phyloP scores from a whole-genome alignment of 2,797 vertebrate genomes.

The Mionectes olivaceus region DNA sequence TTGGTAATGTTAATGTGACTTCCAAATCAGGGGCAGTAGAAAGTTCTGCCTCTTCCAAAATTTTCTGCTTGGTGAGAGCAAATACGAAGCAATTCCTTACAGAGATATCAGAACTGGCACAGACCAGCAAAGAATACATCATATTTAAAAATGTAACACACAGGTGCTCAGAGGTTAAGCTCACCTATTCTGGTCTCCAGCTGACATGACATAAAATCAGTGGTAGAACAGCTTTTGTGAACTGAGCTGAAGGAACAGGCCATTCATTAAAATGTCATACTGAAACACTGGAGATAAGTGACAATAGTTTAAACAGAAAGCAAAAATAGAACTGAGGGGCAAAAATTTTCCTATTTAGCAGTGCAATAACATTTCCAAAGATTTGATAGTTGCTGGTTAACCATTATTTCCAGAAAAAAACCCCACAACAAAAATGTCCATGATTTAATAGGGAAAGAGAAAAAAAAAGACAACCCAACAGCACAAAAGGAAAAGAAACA shows the following conservation, averaged over 20 bases:
- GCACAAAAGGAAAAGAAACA: background rate
- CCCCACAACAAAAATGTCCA: background rate
- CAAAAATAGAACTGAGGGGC: background rate
- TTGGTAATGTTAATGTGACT: background rate
- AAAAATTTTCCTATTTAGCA: background rate
- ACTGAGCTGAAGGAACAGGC: background rate
- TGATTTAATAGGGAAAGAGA: background rate
- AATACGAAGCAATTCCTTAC: background rate
- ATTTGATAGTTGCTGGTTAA: background rate
- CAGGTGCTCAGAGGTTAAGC: constrained; percentile 3
- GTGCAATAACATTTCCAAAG: background rate
- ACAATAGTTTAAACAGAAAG: background rate
- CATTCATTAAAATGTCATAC: constrained; percentile 35
- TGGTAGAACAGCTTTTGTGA: constrained; percentile 33
- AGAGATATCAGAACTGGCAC: background rate
- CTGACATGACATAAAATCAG: constrained; percentile 20
- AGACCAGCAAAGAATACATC: background rate
- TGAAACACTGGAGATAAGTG: constrained; percentile 9
- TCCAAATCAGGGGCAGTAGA: background rate
- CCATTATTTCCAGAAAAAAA: background rate
- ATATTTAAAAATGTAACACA: background rate
- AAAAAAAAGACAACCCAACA: background rate
- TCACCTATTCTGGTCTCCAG: constrained; percentile 37
- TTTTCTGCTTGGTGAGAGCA: background rate
- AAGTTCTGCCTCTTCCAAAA: background rate